Evolutionary conservation across 2,888 invertebrate genomes (phyloP).

Genomic region (Trichogramma dendrolimi): DNA sequence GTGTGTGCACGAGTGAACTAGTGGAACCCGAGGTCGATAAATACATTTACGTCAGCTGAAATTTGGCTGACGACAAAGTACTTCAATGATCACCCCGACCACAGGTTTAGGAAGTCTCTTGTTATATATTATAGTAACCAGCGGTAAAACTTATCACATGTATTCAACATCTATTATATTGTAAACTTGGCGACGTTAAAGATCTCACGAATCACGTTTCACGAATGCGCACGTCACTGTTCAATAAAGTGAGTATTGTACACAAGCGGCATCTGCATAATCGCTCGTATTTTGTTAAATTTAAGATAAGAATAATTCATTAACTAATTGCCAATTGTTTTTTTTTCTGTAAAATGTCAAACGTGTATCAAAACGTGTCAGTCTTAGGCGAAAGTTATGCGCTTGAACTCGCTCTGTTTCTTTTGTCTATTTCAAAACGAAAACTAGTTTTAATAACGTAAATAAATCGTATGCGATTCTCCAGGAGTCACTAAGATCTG

Average conservation of each 20-base stretch:
- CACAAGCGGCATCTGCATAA: conserved; percentile 24
- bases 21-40: conserved; percentile 44
- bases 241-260: conserved; percentile 23
- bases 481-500: too few relatives aligned
- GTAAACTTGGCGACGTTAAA: conserved; percentile 41
- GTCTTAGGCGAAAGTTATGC: too few relatives aligned
- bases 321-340: too few relatives aligned
- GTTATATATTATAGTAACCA: conserved; percentile 46
- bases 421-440: too few relatives aligned
- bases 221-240: neutral
- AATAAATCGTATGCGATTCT: too few relatives aligned
- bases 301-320: too few relatives aligned
- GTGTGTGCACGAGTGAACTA: conserved; percentile 53
- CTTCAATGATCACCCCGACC: conserved; percentile 23
- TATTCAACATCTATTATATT: conserved; percentile 50
- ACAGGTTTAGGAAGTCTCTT: conserved; percentile 50
- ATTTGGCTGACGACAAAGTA: too few relatives aligned
- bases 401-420: too few relatives aligned
- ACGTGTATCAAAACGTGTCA: too few relatives aligned
- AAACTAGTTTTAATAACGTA: too few relatives aligned
- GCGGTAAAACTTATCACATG: conserved; percentile 53
- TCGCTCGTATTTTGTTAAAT: too few relatives aligned
- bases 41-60: conserved; percentile 25
- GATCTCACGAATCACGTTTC: conserved; percentile 30
- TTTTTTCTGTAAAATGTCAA: too few relatives aligned